Conservation (phyloP, 2,797 vertebrate species). For the Pelobates cultripes region DNA sequence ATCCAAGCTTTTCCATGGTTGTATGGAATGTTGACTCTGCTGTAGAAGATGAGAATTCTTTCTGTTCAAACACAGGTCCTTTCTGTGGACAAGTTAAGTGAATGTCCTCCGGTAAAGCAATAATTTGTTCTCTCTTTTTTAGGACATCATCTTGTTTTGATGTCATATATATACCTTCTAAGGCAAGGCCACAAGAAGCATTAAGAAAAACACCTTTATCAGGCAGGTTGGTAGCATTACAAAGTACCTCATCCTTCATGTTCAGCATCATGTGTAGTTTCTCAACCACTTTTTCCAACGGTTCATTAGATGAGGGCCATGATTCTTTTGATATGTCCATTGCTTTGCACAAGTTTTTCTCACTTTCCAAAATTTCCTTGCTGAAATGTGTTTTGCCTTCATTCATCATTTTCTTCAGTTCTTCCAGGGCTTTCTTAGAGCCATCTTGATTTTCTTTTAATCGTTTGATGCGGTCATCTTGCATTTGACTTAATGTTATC, state of each 20-base stretch:
- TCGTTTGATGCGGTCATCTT: not conserved
- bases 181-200: constrained; percentile 66
- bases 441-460: not conserved
- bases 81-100: constrained; percentile 54
- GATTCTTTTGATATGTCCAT: constrained; percentile 55
- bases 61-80: constrained; percentile 49
- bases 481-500: not conserved
- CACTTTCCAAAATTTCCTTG: constrained; percentile 7
- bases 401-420: constrained; percentile 26
- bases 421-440: constrained; percentile 19
- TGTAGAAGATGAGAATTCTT: constrained; percentile 64
- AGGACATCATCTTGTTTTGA: constrained; percentile 32
- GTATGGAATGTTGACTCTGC: constrained; percentile 62
- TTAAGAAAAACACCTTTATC: constrained; percentile 59
- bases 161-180: constrained; percentile 68
- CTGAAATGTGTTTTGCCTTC: constrained; percentile 21
- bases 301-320: not conserved
- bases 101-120: constrained; percentile 58
- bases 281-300: not conserved
- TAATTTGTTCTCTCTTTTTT: constrained; percentile 62
- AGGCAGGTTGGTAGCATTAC: constrained; percentile 37
- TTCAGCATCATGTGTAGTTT: constrained; percentile 21
- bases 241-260: not conserved
- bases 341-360: constrained; percentile 46
- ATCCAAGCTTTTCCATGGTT: constrained; percentile 61